Conservation (phyloP, 1,140 invertebrate species). For the Paramacrobiotus metropolitanus region DNA sequence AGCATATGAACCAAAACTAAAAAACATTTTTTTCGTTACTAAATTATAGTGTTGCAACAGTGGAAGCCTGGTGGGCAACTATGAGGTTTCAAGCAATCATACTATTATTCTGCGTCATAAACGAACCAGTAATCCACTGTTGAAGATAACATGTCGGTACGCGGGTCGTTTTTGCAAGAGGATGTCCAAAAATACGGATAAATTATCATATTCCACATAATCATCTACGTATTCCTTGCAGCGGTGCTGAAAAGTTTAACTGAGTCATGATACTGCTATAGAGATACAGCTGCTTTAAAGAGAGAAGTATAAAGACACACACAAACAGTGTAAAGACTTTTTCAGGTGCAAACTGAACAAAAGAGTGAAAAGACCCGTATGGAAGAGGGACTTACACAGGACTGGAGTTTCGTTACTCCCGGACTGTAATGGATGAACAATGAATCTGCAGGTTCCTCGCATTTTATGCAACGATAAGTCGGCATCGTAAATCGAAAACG, state of each 20-base stretch:
- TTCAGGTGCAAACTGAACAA: too few species aligned
- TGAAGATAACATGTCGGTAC: constrained; percentile 55
- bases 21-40: background rate
- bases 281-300: too few species aligned
- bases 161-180: constrained; percentile 48
- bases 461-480: background rate
- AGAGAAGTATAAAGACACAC: too few species aligned
- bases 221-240: constrained; percentile 53
- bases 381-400: background rate
- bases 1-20: background rate
- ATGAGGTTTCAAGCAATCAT: too few species aligned
- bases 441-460: background rate
- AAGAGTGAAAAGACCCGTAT: background rate
- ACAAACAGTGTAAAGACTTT: background rate
- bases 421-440: background rate
- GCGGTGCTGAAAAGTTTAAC: constrained; percentile 32
- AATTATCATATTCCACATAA: constrained; percentile 62
- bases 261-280: too few species aligned
- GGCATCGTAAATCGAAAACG: too few species aligned
- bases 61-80: background rate
- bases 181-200: constrained; percentile 55
- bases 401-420: background rate
- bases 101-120: too few species aligned
- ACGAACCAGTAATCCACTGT: constrained; percentile 25
- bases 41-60: background rate